These are phyloP conservation scores for Gymnarchus niloticus DNA, from an alignment of 2,113 vertebrate genomes.

Conservation along the genomic window DNA sequence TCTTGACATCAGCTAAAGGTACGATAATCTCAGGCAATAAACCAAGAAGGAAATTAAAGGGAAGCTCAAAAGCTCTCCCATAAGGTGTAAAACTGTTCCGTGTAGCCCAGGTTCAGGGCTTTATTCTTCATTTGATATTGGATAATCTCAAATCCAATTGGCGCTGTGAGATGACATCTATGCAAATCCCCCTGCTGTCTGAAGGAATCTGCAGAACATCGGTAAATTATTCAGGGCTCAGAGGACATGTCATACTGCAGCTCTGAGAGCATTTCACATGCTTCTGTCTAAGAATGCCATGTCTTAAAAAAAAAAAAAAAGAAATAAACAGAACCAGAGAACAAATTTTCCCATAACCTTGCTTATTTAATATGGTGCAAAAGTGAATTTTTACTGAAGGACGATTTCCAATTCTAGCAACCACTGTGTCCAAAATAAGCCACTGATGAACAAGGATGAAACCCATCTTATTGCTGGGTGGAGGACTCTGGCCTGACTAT, in stretches of 20 bases:
- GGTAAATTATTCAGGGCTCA: slow-evolving; percentile 5
- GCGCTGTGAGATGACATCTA: slow-evolving; percentile 3
- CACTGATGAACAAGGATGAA: slow-evolving; percentile 34
- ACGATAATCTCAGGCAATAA: background rate
- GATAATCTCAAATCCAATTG: slow-evolving; percentile 12
- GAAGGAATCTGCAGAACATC: background rate
- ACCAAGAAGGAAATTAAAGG: background rate
- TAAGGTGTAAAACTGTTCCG: background rate
- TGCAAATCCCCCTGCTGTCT: background rate
- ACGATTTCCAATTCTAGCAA: background rate
- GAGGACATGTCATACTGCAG: background rate
- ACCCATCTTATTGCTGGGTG: slow-evolving; percentile 47
- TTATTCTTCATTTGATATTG: background rate
- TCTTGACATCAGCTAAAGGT: background rate
- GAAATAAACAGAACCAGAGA: background rate
- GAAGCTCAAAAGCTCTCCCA: background rate
- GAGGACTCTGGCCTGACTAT: slow-evolving; percentile 42
- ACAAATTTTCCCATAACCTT: background rate
- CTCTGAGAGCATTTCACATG: background rate
- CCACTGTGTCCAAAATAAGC: background rate
- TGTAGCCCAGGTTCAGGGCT: background rate
- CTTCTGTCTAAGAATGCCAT: background rate
- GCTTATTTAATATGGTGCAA: background rate
- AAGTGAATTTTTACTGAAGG: background rate
- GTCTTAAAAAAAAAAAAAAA: background rate